phyloP scores from a whole-genome alignment of 1,140 invertebrate genomes.

The Brachystomella parvula region DNA sequence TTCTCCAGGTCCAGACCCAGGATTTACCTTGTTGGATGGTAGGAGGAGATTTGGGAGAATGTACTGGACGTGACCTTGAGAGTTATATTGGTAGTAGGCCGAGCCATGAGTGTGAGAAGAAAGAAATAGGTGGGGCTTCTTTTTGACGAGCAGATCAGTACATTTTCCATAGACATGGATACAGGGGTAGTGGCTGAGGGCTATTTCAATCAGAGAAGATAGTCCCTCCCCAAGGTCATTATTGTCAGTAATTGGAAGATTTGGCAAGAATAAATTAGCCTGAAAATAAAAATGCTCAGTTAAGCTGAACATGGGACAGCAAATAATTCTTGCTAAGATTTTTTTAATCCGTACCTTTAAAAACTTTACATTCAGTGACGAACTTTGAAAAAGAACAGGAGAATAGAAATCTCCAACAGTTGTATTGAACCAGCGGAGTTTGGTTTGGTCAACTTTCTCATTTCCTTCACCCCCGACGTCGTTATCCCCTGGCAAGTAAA shows the following conservation, averaged over 20 bases:
- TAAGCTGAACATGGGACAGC: too few relatives aligned
- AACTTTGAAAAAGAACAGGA: not conserved
- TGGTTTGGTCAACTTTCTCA: conserved; percentile 61
- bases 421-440: conserved; percentile 67
- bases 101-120: not conserved
- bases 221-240: not conserved
- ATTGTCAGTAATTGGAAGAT: not conserved
- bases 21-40: not conserved
- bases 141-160: not conserved
- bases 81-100: not conserved
- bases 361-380: not conserved
- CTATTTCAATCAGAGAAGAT: not conserved
- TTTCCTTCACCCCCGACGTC: conserved; percentile 82
- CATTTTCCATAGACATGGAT: not conserved
- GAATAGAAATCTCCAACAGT: conserved; percentile 57
- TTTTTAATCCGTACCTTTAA: not conserved
- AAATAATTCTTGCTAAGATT: not conserved
- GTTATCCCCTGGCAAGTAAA: conserved; percentile 88
- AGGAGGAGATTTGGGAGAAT: not conserved
- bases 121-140: not conserved
- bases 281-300: not conserved
- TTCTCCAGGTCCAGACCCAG: not conserved
- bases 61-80: not conserved
- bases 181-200: not conserved
- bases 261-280: not conserved